These are phyloP conservation scores for Pyrocoelia pectoralis DNA, from an alignment of 2,888 invertebrate species.

Conservation along the genomic window DNA sequence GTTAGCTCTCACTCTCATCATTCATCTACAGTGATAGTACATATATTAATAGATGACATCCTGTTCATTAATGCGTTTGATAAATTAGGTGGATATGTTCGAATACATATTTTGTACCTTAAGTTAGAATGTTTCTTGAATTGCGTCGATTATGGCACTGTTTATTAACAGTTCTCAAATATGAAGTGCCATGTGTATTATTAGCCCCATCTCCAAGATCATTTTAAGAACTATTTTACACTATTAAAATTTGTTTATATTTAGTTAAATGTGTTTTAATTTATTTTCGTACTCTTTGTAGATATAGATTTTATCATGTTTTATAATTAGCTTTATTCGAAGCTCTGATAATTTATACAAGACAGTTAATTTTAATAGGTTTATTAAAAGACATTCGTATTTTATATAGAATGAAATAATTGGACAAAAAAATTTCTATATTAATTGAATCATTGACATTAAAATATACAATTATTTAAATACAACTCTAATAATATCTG, in stretches of 20 bases:
- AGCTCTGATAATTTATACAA: constrained; percentile 3
- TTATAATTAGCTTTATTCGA: constrained; percentile 10
- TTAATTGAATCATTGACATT: background rate
- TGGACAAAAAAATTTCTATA: constrained; percentile 1
- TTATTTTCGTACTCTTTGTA: constrained; percentile 25
- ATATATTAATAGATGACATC: constrained; percentile 43
- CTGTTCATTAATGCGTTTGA: constrained; percentile 29
- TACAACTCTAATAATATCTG: background rate
- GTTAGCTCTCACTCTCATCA: constrained; percentile 70
- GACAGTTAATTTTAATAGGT: background rate
- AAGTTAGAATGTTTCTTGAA: constrained; percentile 24
- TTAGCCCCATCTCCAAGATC: constrained; percentile 1
- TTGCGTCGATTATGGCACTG: constrained; percentile 26
- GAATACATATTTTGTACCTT: constrained; percentile 32
- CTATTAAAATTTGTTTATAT: constrained; percentile 22
- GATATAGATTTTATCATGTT: constrained; percentile 17
- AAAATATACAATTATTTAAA: constrained; percentile 2
- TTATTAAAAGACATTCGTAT: constrained; percentile 5
- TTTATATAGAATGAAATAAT: constrained; percentile 11
- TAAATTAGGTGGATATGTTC: constrained; percentile 22
- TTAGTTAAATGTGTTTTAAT: constrained; percentile 26
- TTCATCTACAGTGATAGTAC: constrained; percentile 41
- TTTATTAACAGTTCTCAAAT: constrained; percentile 29
- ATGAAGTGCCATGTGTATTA: constrained; percentile 32
- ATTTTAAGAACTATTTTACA: constrained; percentile 21